Evolutionary conservation across 2,113 vertebrate genomes (phyloP), one percentile per base, ranked within the genome.

Genomic region (Sisor rabdophorus): DNA sequence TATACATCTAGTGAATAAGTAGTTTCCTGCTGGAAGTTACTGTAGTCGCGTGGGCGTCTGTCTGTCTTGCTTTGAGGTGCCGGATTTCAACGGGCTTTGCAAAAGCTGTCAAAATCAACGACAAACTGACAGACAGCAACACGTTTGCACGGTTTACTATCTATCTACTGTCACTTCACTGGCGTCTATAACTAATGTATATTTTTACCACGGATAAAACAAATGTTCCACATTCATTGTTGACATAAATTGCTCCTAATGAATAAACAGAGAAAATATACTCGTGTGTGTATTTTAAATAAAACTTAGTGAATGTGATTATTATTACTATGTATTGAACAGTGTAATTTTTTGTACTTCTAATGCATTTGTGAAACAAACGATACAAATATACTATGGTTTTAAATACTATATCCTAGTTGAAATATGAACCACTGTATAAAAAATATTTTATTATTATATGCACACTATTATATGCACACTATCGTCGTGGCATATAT

Each of bases 141-240:
- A 91, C 84, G 76, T 88, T 90, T 86, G 87, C 86, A 87, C 30
- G 83, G 53, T 22, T 68, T 52, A 71, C 53, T 60, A 79, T 67
- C 44, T 79, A 64, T n/a, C n/a, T n/a, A 72, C 30, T 30, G 19
- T 12, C 58, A 30, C 70, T 75, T 79, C 40, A 67, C 76, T 77
- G 36, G 40, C 52, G 44, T 17, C 13, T 28, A 77, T 15, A 53
- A 58, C 28, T 53, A 24, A 55, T 71, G 19, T 72, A 48, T 22
- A 73, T 59, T 59, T 20, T 59, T 28, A 72, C 10, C 44, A 47
- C 24, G 13, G 24, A 59, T 59, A 44, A 59, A 44, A 16, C 30
- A 59, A 44, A 59, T 73, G 26, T 11, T 30, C n/a, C 54, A 58
- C 55, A 47, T 44, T 24, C 55, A 40, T 47, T 58, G 44, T 19